Conservation (phyloP, 2,797 vertebrate genomes). For the Apogon hyalosoma region DNA sequence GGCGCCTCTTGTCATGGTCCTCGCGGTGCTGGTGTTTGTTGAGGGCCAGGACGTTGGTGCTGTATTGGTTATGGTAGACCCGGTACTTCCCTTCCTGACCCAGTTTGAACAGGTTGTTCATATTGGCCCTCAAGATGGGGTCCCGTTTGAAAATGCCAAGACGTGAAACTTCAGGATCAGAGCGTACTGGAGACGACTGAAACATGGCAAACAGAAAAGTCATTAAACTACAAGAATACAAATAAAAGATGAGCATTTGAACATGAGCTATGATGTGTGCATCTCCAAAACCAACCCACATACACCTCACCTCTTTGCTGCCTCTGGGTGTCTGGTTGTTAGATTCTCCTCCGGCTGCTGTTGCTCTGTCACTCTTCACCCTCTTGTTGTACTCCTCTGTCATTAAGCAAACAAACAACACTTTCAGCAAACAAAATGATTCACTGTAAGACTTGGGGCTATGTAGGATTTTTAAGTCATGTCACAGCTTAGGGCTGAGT, state of each 20-base stretch:
- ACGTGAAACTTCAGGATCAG: slow-evolving; percentile 85
- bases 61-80: slow-evolving; percentile 97
- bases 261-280: neutral
- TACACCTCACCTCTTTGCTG: slow-evolving; percentile 90
- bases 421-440: slow-evolving; percentile 6
- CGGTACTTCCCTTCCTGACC: slow-evolving; percentile 97
- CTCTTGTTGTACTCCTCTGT: slow-evolving; percentile 86
- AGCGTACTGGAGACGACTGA: slow-evolving; percentile 88
- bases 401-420: slow-evolving; percentile 57
- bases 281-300: neutral
- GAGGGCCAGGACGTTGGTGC: slow-evolving; percentile 94
- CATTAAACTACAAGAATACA: neutral
- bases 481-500: too few relatives aligned
- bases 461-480: too few relatives aligned
- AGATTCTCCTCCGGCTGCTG: slow-evolving; percentile 63
- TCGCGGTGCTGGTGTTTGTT: slow-evolving; percentile 99
- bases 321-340: slow-evolving; percentile 85
- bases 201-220: neutral
- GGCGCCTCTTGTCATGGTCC: slow-evolving; percentile 97
- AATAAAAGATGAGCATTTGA: neutral
- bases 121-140: slow-evolving; percentile 81
- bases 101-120: slow-evolving; percentile 92
- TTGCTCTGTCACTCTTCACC: slow-evolving; percentile 78
- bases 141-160: slow-evolving; percentile 88
- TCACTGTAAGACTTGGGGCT: neutral